phyloP scores from a whole-genome alignment of 1,140 invertebrate species.

The Oscheius sp. region DNA sequence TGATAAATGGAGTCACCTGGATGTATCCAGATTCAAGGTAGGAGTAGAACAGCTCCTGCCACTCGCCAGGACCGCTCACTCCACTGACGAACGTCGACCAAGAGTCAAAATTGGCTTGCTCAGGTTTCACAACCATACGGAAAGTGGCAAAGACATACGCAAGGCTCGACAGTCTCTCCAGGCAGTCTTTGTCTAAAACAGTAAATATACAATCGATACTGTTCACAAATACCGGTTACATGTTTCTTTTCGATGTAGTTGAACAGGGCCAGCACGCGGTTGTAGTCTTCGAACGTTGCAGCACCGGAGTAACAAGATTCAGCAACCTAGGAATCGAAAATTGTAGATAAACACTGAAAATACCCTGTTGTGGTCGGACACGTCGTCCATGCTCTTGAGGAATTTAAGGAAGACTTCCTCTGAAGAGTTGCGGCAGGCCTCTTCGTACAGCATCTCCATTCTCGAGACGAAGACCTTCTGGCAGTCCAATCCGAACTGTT shows the following conservation, averaged over 20 bases:
- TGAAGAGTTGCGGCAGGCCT: background rate
- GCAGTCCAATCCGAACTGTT: background rate
- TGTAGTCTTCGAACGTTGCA: background rate
- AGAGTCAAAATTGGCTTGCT: background rate
- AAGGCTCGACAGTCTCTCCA: background rate
- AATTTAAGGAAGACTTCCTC: background rate
- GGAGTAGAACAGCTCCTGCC: background rate
- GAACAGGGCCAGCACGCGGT: background rate
- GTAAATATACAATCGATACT: background rate
- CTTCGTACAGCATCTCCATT: background rate
- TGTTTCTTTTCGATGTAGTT: background rate
- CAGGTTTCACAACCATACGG: slow-evolving; percentile 1
- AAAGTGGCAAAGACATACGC: background rate
- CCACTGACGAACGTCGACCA: background rate
- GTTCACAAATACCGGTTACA: background rate
- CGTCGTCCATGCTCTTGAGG: background rate
- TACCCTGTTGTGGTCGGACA: background rate
- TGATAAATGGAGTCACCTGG: background rate
- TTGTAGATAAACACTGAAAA: background rate
- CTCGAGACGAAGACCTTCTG: background rate
- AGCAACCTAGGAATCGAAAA: background rate
- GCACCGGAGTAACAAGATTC: background rate
- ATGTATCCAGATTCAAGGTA: background rate
- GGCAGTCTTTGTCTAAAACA: background rate
- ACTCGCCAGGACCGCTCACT: background rate